These are phyloP conservation scores for Apteryx mantelli DNA, from an alignment of 2,113 vertebrate species.

Conservation along the genomic window DNA sequence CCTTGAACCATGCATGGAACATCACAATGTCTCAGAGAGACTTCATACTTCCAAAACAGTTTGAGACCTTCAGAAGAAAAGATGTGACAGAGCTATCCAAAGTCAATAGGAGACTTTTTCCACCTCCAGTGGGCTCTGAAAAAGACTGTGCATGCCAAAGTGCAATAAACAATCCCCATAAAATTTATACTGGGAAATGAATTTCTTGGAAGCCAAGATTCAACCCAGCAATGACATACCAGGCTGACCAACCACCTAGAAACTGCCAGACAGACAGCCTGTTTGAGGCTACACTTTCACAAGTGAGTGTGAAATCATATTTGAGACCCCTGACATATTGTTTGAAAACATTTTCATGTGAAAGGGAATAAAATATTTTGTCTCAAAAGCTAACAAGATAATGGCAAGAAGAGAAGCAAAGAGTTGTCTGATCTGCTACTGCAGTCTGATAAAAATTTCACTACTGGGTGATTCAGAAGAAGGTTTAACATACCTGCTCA, in stretches of 20 bases:
- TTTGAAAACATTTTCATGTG: neutral
- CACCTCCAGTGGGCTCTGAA: neutral
- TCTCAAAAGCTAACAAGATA: slow-evolving; percentile 27
- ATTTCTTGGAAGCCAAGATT: neutral
- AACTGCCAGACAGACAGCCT: neutral
- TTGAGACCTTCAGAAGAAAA: neutral
- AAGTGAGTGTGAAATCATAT: neutral
- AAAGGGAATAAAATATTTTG: slow-evolving; percentile 49
- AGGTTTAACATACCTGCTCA: slow-evolving; percentile 56
- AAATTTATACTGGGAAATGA: neutral
- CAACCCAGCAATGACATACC: neutral
- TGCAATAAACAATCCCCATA: neutral
- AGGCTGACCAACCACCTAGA: neutral
- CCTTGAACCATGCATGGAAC: neutral
- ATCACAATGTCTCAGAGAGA: neutral
- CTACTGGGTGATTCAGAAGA: slow-evolving; percentile 10
- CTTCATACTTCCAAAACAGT: neutral
- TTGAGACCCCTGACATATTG: neutral
- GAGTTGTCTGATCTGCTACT: slow-evolving; percentile 44
- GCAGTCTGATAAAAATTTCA: slow-evolving; percentile 58
- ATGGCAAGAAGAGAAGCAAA: slow-evolving; percentile 18
- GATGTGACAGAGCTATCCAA: neutral
- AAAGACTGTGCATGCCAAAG: neutral
- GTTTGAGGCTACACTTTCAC: neutral
- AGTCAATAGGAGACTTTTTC: neutral